Percentiles rank a stretch among this genome's conserved stretches.
Conservation (phyloP, 2,797 vertebrate species). For the Nannoperca australis region DNA sequence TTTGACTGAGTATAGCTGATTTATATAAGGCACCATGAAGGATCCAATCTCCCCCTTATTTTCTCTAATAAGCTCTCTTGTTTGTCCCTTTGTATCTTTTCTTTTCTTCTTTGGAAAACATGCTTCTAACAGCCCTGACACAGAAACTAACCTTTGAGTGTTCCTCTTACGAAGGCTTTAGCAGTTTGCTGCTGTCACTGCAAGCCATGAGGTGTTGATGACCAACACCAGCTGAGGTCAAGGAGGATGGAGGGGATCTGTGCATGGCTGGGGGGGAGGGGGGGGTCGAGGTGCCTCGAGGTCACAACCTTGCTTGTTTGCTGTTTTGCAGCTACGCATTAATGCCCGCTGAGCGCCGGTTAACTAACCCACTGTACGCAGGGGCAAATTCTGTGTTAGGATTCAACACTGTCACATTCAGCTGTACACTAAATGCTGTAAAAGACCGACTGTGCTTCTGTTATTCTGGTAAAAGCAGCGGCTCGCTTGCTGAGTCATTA, state of each 20-base stretch:
- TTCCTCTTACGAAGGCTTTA: conserved; percentile 50
- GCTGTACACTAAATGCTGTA: conserved; percentile 63
- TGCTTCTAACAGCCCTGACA: conserved; percentile 28
- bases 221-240: conserved; percentile 81
- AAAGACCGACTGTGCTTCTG: conserved; percentile 60
- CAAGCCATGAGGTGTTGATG: conserved; percentile 76
- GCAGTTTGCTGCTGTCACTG: conserved; percentile 48
- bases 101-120: conserved; percentile 14
- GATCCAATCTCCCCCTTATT: conserved; percentile 70
- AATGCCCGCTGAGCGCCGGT: conserved; percentile 22
- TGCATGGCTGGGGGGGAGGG: not conserved
- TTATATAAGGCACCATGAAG: conserved; percentile 85
- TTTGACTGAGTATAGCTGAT: conserved; percentile 57
- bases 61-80: conserved; percentile 55
- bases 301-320: conserved; percentile 61
- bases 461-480: conserved; percentile 50
- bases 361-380: conserved; percentile 24
- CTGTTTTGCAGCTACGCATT: conserved; percentile 58
- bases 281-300: conserved; percentile 38
- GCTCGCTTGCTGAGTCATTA: conserved; percentile 57
- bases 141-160: conserved; percentile 36
- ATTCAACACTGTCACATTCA: conserved; percentile 33
- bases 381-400: conserved; percentile 36
- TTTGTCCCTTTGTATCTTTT: conserved; percentile 66
- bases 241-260: conserved; percentile 42